Base-by-base conservation (phyloP, 2,888 invertebrate genomes). In the Acholoe squamosa region DNA sequence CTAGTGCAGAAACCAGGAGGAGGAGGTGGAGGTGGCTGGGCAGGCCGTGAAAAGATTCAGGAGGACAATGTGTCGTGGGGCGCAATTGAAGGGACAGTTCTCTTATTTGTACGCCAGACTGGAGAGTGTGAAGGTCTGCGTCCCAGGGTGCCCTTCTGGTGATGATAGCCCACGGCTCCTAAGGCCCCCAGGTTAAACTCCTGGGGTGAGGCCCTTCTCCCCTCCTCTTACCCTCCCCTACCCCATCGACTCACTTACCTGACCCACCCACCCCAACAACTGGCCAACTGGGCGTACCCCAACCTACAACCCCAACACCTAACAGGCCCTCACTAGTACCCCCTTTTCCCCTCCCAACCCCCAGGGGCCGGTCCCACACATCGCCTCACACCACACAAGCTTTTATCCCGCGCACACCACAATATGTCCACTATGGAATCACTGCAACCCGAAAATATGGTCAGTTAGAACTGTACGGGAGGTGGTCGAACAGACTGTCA, bases 81-180 rank as follows among this genome's bases (percentile, higher is more conserved):
- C 52, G 56, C n/a, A 52, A 86, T 86, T 86, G 52, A 86, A 28
- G 86, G 56, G 52, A 54, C 54, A 54, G 54, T 56, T 54, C 52
- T 86, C 86, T 28, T 56, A 86, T 86, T 86, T 86, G 56, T 86
- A 86, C 86, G 86, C 52, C 86, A 56, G 54, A 56, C 52, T 86
- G 86, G 28, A 86, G 86, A 14, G 28, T 54, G 28, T 86, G 86
- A 86, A 86, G 28, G 28, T 54, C 86, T 25, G 52, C 86, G 12
- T 54, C 86, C 86, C 56, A 31, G 86, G 86, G 86, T 31, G 86
- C 56, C 86, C 86, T 86, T 86, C 86, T 54, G 86, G 54, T 86
- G 86, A 56, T 52, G 86, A 54, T 54, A 56, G 54, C 56, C 52
- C 31, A 86, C 54, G 86, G 54, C 54, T 86, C 28, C 28, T 19